Conservation (phyloP, 2,888 invertebrate species). For the Leucozona laternaria region DNA sequence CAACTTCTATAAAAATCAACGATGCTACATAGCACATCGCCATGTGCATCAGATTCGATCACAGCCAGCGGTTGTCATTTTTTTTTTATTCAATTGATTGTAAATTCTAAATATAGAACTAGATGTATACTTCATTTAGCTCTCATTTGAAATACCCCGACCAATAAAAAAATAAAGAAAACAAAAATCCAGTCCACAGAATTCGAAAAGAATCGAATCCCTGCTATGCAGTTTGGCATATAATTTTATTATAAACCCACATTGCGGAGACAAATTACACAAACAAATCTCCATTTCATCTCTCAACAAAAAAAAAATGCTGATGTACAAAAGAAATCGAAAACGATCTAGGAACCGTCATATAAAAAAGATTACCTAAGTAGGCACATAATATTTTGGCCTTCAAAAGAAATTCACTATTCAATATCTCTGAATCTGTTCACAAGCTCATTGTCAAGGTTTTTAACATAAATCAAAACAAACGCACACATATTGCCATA, state of each 20-base stretch:
- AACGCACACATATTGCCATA: constrained; percentile 59
- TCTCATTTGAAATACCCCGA: constrained; percentile 49
- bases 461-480: constrained; percentile 71
- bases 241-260: constrained; percentile 61
- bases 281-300: constrained; percentile 42
- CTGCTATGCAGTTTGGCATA: constrained; percentile 39
- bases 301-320: neutral
- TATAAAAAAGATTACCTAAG: neutral
- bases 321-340: constrained; percentile 61
- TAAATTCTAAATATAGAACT: constrained; percentile 68
- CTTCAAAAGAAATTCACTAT: constrained; percentile 32
- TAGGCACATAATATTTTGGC: neutral
- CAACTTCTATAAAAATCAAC: constrained; percentile 72
- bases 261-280: constrained; percentile 67
- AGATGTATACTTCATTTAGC: constrained; percentile 47
- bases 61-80: constrained; percentile 48
- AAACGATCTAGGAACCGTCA: too few relatives aligned
- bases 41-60: constrained; percentile 38
- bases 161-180: constrained; percentile 7
- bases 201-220: constrained; percentile 44
- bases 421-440: constrained; percentile 16
- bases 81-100: constrained; percentile 52
- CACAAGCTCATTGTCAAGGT: constrained; percentile 64
- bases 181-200: constrained; percentile 15
- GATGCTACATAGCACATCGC: constrained; percentile 18